Percentiles rank a stretch among this genome's conserved stretches.
Evolutionary conservation across 2,888 invertebrate genomes (phyloP).

Genomic region (Artemia sinica): DNA sequence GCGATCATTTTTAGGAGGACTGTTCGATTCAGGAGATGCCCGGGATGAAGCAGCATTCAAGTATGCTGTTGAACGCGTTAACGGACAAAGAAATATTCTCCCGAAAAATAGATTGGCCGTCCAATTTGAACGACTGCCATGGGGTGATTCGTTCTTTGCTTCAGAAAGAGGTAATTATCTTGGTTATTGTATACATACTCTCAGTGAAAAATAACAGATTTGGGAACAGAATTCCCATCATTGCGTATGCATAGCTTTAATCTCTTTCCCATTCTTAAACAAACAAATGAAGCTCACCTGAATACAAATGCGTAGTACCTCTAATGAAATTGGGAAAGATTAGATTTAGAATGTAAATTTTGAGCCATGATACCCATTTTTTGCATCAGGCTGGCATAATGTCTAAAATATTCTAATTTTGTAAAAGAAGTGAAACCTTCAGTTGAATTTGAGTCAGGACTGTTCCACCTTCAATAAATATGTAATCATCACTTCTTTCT

Average conservation of each 20-base stretch:
- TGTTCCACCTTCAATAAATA: too few species aligned
- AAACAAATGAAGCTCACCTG: too few species aligned
- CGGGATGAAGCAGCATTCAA: constrained; percentile 78
- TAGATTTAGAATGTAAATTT: too few species aligned
- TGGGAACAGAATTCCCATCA: neutral
- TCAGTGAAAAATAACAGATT: neutral
- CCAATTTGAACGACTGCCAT: constrained; percentile 72
- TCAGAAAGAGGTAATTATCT: constrained; percentile 62
- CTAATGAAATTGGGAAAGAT: too few species aligned
- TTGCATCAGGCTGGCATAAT: too few species aligned
- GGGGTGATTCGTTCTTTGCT: constrained; percentile 82
- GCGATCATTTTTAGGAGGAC: constrained; percentile 45
- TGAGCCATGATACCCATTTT: too few species aligned
- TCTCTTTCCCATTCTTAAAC: neutral
- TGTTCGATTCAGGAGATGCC: constrained; percentile 71
- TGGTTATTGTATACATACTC: constrained; percentile 22
- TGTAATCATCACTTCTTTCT: too few species aligned
- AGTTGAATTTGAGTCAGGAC: too few species aligned
- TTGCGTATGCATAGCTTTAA: neutral
- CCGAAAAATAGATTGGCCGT: constrained; percentile 70
- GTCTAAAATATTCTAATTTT: too few species aligned
- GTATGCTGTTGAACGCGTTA: constrained; percentile 78
- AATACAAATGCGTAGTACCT: too few species aligned
- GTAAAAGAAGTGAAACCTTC: too few species aligned
- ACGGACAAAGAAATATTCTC: constrained; percentile 59